Conservation (phyloP, 2,888 invertebrate species). For the Autographa gamma region DNA sequence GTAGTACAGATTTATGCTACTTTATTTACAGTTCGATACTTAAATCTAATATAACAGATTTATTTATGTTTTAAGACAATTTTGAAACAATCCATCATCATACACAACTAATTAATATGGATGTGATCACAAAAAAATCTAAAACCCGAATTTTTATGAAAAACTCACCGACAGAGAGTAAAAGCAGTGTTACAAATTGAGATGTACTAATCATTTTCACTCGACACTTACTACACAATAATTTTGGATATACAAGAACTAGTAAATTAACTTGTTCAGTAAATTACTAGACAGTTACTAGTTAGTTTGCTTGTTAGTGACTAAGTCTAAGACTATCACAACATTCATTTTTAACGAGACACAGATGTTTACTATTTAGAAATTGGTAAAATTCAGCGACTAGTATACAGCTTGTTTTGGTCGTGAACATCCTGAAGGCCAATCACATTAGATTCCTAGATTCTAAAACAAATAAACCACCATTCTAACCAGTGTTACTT, state of each 20-base stretch:
- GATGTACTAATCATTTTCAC: conserved; percentile 17
- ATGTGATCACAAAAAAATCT: too few species aligned
- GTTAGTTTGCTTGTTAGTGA: conserved; percentile 1
- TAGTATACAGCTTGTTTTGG: conserved; percentile 14
- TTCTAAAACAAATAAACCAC: neutral
- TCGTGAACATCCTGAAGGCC: conserved; percentile 15
- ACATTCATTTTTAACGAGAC: neutral
- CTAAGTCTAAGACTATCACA: conserved; percentile 9
- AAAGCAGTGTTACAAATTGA: conserved; percentile 9
- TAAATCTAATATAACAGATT: too few species aligned
- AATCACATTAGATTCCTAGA: neutral
- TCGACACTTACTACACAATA: neutral
- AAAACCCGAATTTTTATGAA: neutral
- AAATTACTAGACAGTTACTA: neutral
- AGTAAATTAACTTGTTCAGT: neutral
- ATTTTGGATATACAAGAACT: neutral
- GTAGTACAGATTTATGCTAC: too few species aligned
- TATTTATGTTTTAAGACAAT: too few species aligned
- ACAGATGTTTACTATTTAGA: conserved; percentile 35
- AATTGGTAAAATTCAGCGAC: conserved; percentile 28
- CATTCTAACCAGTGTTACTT: neutral
- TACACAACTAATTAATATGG: too few species aligned
- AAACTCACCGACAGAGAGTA: conserved; percentile 31
- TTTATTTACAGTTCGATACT: too few species aligned
- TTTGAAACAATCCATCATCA: too few species aligned